phyloP scores from a whole-genome alignment of 2,888 invertebrate genomes.

The Hemistola chrysoprasaria region DNA sequence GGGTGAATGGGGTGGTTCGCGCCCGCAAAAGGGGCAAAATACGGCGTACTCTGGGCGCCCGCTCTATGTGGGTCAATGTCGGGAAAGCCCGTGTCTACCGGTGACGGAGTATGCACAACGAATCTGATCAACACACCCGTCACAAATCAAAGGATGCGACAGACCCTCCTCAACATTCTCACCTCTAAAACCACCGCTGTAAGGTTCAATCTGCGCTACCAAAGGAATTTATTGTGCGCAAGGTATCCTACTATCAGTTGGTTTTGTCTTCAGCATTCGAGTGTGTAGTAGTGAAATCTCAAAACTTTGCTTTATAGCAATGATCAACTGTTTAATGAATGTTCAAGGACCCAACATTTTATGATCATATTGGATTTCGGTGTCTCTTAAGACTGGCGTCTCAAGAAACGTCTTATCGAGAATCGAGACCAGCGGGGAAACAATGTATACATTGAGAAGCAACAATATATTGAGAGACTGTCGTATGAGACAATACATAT shows the following conservation, averaged over 20 bases:
- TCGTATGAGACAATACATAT: too few relatives aligned
- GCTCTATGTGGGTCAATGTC: conserved; percentile 83
- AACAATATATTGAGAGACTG: too few relatives aligned
- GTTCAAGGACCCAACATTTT: too few relatives aligned
- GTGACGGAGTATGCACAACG: conserved; percentile 82
- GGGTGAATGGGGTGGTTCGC: conserved; percentile 79
- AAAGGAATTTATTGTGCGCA: not conserved
- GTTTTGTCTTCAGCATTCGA: not conserved
- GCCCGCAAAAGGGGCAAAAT: conserved; percentile 83
- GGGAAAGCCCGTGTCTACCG: conserved; percentile 83
- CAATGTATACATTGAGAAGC: too few relatives aligned
- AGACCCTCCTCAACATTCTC: conserved; percentile 41
- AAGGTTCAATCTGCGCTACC: conserved; percentile 46
- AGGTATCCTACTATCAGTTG: not conserved
- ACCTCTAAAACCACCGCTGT: conserved; percentile 44
- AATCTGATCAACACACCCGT: conserved; percentile 80
- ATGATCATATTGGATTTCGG: too few relatives aligned
- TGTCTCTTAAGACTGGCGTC: too few relatives aligned
- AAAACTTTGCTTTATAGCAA: too few relatives aligned
- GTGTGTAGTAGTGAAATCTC: too few relatives aligned
- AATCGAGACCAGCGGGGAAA: too few relatives aligned
- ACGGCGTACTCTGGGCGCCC: conserved; percentile 82
- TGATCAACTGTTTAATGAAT: too few relatives aligned
- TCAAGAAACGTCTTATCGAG: too few relatives aligned
- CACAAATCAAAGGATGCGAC: conserved; percentile 68